Evolutionary conservation across 1,140 invertebrate species (phyloP).

Genomic region (Tetramorium alpestre): DNA sequence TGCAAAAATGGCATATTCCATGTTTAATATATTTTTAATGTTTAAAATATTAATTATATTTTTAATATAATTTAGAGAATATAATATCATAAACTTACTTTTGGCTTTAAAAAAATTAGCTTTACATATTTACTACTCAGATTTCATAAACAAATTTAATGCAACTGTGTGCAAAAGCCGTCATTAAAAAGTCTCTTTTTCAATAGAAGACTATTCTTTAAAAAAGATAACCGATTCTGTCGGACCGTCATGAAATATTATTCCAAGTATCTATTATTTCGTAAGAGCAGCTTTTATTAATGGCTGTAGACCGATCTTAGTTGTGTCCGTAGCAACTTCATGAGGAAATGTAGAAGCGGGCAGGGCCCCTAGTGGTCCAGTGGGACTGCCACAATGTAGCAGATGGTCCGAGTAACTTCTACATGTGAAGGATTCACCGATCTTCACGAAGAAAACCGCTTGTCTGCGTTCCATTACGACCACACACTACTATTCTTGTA

Average conservation of each 20-base stretch:
- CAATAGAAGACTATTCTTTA: neutral
- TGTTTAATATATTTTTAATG: neutral
- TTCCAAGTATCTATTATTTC: constrained; percentile 18
- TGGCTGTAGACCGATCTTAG: constrained; percentile 3
- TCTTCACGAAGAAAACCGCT: constrained; percentile 8
- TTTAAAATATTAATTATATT: neutral
- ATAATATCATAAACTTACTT: neutral
- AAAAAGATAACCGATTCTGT: neutral
- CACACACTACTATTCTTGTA: neutral
- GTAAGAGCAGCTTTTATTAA: constrained; percentile 26
- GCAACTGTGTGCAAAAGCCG: neutral
- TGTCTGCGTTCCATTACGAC: constrained; percentile 16
- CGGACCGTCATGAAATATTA: constrained; percentile 26
- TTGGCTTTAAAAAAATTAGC: neutral
- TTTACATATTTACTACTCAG: neutral
- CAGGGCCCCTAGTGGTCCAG: constrained; percentile 5
- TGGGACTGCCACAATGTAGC: constrained; percentile 49
- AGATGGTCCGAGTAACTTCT: constrained; percentile 17
- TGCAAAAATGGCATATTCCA: neutral
- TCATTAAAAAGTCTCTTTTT: neutral
- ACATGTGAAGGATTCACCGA: constrained; percentile 45
- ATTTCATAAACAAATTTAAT: neutral
- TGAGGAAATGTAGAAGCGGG: constrained; percentile 52
- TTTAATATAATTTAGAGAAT: neutral
- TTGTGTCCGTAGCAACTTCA: constrained; percentile 21